Percentiles rank a stretch among this genome's conserved stretches.
Conservation (phyloP, 2,888 invertebrate genomes). For the Heteromyza rotundicornis region DNA sequence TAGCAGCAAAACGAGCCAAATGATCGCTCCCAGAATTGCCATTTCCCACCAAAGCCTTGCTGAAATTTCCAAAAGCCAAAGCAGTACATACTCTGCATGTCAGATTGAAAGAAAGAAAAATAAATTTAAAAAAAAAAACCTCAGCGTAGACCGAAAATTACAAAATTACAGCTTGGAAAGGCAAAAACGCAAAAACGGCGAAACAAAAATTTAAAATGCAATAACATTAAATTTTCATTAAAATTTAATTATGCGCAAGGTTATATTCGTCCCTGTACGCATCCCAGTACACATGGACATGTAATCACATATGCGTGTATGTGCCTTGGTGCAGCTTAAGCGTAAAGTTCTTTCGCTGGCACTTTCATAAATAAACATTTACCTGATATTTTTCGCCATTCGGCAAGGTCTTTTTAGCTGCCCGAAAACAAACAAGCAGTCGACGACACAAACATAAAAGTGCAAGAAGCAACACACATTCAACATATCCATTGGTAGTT, state of each 20-base stretch:
- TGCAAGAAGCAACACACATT: background rate
- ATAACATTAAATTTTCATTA: conserved; percentile 24
- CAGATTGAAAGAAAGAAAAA: too few relatives aligned
- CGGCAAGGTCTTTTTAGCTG: background rate
- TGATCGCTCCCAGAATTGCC: too few relatives aligned
- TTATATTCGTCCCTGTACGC: background rate
- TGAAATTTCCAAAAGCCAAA: too few relatives aligned
- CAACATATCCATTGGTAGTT: background rate
- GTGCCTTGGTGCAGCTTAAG: background rate
- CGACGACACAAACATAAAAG: too few relatives aligned
- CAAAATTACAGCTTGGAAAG: background rate
- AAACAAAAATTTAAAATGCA: background rate
- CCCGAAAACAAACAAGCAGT: background rate
- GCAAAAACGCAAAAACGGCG: background rate
- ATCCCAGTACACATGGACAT: background rate
- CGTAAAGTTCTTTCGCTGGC: background rate
- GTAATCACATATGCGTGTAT: background rate
- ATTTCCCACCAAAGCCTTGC: too few relatives aligned
- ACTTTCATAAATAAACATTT: conserved; percentile 10
- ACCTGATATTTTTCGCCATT: conserved; percentile 4
- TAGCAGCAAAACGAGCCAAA: too few relatives aligned
- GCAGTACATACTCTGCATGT: too few relatives aligned
- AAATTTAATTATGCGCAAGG: conserved; percentile 17
- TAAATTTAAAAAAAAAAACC: background rate
- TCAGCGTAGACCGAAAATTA: too few relatives aligned